A percentile compares a stretch with the other conserved stretches of the same genome.
These are phyloP conservation scores for Eucera pruinosa DNA, from an alignment of 2,888 invertebrate species.

Conservation along the genomic window DNA sequence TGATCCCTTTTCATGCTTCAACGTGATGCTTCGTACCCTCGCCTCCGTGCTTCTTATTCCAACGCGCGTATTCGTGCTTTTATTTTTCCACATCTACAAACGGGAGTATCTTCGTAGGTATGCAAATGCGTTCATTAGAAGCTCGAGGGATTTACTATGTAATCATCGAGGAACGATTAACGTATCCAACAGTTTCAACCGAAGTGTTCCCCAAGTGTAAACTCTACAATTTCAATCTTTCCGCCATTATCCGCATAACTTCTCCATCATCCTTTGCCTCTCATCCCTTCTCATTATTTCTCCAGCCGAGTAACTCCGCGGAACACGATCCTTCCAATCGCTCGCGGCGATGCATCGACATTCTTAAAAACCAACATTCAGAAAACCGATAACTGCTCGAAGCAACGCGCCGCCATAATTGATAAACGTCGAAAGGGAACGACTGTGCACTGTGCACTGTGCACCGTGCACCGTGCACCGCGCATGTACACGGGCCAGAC, in stretches of 20 bases:
- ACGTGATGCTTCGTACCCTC: neutral
- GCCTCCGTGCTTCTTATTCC: neutral
- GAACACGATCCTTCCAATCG: conserved; percentile 1
- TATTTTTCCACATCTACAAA: neutral
- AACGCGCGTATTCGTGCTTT: neutral
- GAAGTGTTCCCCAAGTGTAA: neutral
- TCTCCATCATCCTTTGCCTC: neutral
- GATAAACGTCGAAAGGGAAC: neutral
- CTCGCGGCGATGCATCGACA: neutral
- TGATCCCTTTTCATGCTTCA: conserved; percentile 56
- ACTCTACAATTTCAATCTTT: neutral
- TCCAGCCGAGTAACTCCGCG: neutral
- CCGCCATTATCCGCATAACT: neutral
- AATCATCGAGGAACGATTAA: conserved; percentile 1
- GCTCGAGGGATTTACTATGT: neutral
- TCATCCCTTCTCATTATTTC: neutral
- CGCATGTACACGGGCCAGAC: too few species aligned
- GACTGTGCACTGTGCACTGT: neutral
- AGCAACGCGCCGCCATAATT: neutral
- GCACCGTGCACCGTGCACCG: too few species aligned
- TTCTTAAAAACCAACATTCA: conserved; percentile 11
- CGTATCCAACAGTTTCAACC: neutral
- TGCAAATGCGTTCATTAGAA: conserved; percentile 21
- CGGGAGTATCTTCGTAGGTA: neutral
- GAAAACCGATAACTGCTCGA: neutral